Evolutionary conservation across 2,888 invertebrate species (phyloP), one percentile per base, ranked within the genome.

Genomic region (Scaeva pyrastri): DNA sequence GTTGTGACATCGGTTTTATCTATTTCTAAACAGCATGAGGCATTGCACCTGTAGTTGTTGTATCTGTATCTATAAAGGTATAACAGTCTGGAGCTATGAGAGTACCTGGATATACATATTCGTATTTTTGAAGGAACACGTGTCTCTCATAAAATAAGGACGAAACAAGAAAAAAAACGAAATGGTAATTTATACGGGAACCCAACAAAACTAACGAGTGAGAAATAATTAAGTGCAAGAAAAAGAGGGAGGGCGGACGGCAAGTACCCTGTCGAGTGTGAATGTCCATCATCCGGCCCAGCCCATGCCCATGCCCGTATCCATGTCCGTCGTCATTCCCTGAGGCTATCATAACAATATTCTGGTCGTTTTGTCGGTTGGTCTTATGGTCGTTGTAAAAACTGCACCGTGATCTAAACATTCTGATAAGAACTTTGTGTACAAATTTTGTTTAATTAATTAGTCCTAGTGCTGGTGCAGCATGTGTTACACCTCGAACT

Each of bases 371-470:
- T 70, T 62, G 6, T 31, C 31, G 31, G 6, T n/a, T n/a, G n/a
- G n/a, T n/a, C n/a, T n/a, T n/a, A n/a, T n/a, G 4, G 7, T 39
- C 10, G 10, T 39, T 39, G 16, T 16, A 19, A 60, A 75, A 72
- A 82, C 77, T 86, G 82, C 77, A 82, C 16, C 62, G 23, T 56
- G 86, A 86, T 86, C 73, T 76, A 82, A 77, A 71, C 74, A 52
- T 64, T 64, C 64, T 78, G 86, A 86, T 82, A 86, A 82, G 73
- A 52, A 68, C 11, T 48, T 48, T 62, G 60, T 78, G 85, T 77
- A 78, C 68, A 74, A 78, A 78, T 74, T 78, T 73, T 78, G 70
- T 64, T 77, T 86, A 86, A 86, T 86, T 86, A 86, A 86, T 86
- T 86, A 86, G 86, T 78, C 45, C 64, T 31, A 8, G 31, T 5